Conservation (phyloP, 1,140 invertebrate genomes). For the Yoshiicerus persimilis region DNA sequence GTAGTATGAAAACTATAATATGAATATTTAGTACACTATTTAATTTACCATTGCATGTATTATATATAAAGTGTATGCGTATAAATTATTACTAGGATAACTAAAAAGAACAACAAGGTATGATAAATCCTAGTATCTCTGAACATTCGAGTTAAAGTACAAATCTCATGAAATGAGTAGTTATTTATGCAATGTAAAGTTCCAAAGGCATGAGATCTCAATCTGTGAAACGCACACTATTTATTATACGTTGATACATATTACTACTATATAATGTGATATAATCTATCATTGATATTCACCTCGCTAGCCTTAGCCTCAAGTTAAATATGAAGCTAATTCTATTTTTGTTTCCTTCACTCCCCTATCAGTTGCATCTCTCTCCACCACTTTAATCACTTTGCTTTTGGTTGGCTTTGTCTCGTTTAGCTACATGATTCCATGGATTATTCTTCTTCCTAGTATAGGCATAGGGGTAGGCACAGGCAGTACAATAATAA, state of each 20-base stretch:
- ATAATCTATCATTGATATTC: constrained; percentile 15
- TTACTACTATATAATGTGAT: not conserved
- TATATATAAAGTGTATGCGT: too few relatives aligned
- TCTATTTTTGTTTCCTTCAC: constrained; percentile 5
- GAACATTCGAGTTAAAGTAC: not conserved
- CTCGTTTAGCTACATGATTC: not conserved
- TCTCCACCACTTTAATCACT: not conserved
- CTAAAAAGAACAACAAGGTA: too few relatives aligned
- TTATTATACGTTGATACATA: not conserved
- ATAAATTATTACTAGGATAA: too few relatives aligned
- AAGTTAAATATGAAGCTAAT: not conserved
- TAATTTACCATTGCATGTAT: too few relatives aligned
- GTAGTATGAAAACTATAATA: too few relatives aligned
- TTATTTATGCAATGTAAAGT: not conserved
- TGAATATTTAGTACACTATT: too few relatives aligned
- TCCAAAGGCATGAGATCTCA: not conserved
- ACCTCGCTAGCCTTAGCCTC: constrained; percentile 13
- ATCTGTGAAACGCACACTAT: not conserved
- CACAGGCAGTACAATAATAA: not conserved
- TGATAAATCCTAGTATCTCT: not conserved
- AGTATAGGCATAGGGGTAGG: too few relatives aligned
- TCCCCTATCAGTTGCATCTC: not conserved
- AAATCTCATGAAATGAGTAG: not conserved
- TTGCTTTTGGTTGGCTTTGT: not conserved
- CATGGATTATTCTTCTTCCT: not conserved